Evolutionary conservation across 2,113 vertebrate genomes (phyloP), one percentile per base, ranked within the genome.

Genomic region (Notarius lentiginosus): DNA sequence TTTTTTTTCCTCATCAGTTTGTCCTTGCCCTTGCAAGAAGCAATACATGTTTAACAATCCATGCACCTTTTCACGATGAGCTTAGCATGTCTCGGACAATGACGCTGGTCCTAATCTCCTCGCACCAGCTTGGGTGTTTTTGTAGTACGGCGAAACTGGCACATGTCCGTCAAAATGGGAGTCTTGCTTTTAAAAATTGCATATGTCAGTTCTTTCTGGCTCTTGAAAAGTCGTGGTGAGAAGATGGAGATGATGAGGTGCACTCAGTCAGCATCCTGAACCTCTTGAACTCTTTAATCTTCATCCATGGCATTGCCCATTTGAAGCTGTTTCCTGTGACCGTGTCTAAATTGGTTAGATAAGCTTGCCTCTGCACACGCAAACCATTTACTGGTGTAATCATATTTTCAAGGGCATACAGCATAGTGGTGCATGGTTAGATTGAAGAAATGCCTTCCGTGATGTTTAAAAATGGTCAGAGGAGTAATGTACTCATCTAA

Each of bases 301-400:
- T 86, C 24, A 65, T 84, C 41, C 24, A 53, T 41, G n/a, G 6
- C 47, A 53, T 80, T 70, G 7, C 11, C 27, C 49, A 11, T 65
- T 79, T 66, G 6, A 85, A 65, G 47, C 49, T 7, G 9, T 27
- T 85, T 85, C n/a, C 24, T 85, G 20, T 76, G 63, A 75, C 20
- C 20, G 9, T 84, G 75, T 60, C 15, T 49, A 75, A 82, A 87
- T 55, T 76, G n/a, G 18, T 30, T 88, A 72, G 63, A 79, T 68
- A 72, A 61, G 56, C 55, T 18, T 73, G n/a, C 49, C 18, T 84
- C 24, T 63, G 5, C 66, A 41, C 63, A 34, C 51, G 7, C 53
- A 56, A 18, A 22, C 53, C 11, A 60, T 53, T 80, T 66, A 30
- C n/a, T 65, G 61, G 61, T 81, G 68, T 84, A 58, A 53, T 72